Conservation (phyloP, 2,888 invertebrate species). For the Chirona hameri region DNA sequence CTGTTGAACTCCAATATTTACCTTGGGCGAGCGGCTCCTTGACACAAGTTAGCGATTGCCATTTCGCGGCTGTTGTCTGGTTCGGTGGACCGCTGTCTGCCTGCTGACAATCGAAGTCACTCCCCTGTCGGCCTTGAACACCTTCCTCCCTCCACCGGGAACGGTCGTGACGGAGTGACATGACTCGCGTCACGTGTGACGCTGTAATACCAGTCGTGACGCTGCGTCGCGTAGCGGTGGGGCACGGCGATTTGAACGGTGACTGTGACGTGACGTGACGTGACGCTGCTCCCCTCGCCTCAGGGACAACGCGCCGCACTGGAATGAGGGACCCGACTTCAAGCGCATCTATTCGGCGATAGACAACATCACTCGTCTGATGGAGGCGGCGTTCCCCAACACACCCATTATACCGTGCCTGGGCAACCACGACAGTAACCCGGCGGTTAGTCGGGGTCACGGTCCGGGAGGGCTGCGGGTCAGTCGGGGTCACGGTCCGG, state of each 20-base stretch:
- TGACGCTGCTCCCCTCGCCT: neutral
- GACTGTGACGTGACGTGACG: neutral
- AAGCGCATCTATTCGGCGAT: constrained; percentile 38
- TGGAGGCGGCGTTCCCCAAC: constrained; percentile 36
- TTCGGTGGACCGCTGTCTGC: too few species aligned
- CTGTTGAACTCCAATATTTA: too few species aligned
- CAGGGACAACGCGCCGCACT: constrained; percentile 41
- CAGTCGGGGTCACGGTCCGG: too few species aligned
- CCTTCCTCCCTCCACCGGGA: too few species aligned
- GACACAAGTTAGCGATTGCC: too few species aligned
- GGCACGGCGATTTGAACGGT: neutral
- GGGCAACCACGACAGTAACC: constrained; percentile 41
- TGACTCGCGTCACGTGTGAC: too few species aligned
- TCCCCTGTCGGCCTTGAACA: too few species aligned
- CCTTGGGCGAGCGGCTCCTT: too few species aligned
- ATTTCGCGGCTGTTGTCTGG: too few species aligned
- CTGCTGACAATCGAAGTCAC: too few species aligned
- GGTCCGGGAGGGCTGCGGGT: constrained; percentile 13
- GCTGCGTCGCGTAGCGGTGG: neutral
- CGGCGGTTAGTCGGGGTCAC: constrained; percentile 34
- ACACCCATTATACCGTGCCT: constrained; percentile 39
- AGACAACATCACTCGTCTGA: constrained; percentile 37
- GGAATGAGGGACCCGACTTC: constrained; percentile 37
- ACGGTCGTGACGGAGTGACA: too few species aligned
- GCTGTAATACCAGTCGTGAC: neutral